Conservation (phyloP, 2,888 invertebrate genomes). For the Lissocephala sabroskyi region DNA sequence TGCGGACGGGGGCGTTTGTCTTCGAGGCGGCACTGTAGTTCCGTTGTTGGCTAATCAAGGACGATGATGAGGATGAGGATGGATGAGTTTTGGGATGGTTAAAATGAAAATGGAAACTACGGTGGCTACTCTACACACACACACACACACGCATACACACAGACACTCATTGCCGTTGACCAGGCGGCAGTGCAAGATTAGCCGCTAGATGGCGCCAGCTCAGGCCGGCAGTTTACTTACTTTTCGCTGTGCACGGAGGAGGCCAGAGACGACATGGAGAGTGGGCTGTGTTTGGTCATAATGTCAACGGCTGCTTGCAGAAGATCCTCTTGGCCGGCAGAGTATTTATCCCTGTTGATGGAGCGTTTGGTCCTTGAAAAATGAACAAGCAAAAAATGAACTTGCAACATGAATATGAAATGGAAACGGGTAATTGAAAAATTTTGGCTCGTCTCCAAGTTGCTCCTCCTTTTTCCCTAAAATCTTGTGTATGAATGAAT, state of each 20-base stretch:
- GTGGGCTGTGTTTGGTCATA: constrained; percentile 30
- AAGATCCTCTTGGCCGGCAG: constrained; percentile 44
- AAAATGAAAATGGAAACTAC: too few relatives aligned
- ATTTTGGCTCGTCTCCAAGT: neutral
- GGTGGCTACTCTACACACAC: constrained; percentile 33
- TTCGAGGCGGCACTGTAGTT: too few relatives aligned
- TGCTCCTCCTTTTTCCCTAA: too few relatives aligned
- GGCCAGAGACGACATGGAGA: constrained; percentile 51
- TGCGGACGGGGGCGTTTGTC: too few relatives aligned
- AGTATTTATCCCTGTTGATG: constrained; percentile 74
- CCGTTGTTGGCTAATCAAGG: neutral
- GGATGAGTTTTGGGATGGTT: neutral
- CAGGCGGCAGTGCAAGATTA: too few relatives aligned
- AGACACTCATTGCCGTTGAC: too few relatives aligned
- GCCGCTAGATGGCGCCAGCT: too few relatives aligned
- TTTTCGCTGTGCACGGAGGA: constrained; percentile 54
- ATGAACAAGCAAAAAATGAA: constrained; percentile 12
- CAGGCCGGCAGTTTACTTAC: too few relatives aligned
- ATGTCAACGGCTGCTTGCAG: constrained; percentile 36
- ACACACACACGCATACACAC: constrained; percentile 28
- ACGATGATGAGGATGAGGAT: too few relatives aligned
- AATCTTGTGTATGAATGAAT: neutral
- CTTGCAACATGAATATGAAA: constrained; percentile 9
- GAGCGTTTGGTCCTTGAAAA: constrained; percentile 74
- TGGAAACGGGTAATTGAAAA: constrained; percentile 5